Percentiles rank a stretch among this genome's conserved stretches.
phyloP scores from a whole-genome alignment of 2,113 vertebrate species.

The Dicaeum eximium region DNA sequence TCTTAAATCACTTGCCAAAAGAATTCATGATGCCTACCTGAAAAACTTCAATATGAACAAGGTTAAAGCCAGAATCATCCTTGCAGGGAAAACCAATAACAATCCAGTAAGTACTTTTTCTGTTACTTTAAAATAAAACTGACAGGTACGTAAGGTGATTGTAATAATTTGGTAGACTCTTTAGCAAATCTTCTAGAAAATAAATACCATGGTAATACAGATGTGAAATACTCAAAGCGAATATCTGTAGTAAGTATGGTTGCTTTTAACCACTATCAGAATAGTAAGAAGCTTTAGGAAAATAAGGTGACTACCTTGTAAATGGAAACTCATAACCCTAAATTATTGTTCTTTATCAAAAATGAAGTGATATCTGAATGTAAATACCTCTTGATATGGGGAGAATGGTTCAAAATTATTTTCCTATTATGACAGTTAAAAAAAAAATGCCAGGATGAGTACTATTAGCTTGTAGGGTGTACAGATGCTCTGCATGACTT shows the following conservation, averaged over 20 bases:
- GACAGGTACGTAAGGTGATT: background rate
- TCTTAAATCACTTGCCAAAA: slow-evolving; percentile 89
- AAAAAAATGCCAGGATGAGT: background rate
- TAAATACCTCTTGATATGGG: background rate
- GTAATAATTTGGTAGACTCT: background rate
- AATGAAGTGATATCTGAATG: background rate
- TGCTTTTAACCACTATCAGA: background rate
- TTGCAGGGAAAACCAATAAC: slow-evolving; percentile 91
- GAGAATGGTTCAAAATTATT: background rate
- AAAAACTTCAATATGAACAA: slow-evolving; percentile 99
- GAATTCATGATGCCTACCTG: slow-evolving; percentile 94
- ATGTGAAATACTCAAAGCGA: background rate
- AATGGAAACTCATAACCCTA: background rate
- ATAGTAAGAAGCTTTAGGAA: background rate
- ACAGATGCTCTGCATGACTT: background rate
- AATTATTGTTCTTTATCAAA: background rate
- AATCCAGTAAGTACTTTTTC: slow-evolving; percentile 81
- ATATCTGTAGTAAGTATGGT: background rate
- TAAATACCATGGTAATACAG: background rate
- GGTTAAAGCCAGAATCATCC: slow-evolving; percentile 91
- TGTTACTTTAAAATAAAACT: background rate
- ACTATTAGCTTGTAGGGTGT: background rate
- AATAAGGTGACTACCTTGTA: background rate
- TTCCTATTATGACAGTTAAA: background rate
- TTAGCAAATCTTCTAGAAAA: background rate